phyloP scores from a whole-genome alignment of 2,888 invertebrate genomes.

The Ormyrus thymus region DNA sequence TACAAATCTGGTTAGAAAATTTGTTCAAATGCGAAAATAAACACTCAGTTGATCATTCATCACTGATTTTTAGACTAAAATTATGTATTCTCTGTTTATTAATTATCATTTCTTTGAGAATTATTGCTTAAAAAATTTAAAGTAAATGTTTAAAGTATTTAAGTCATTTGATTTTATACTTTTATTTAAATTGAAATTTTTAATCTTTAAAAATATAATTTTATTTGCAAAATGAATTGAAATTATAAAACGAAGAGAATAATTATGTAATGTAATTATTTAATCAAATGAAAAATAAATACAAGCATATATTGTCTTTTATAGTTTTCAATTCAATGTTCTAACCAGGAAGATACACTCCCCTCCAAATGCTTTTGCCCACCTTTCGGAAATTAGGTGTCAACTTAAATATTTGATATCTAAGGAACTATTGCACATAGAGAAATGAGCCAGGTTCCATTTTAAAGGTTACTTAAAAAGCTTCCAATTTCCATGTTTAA shows the following conservation, averaged over 20 bases:
- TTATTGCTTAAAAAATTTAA: too few relatives aligned
- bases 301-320: conserved; percentile 7
- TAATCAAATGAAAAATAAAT: background rate
- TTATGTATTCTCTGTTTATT: background rate
- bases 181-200: background rate
- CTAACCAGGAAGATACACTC: conserved; percentile 33
- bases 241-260: background rate
- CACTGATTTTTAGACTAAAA: background rate
- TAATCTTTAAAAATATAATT: background rate
- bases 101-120: too few relatives aligned
- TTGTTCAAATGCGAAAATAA: conserved; percentile 23
- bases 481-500: too few relatives aligned
- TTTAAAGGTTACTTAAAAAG: too few relatives aligned
- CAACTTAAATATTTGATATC: too few relatives aligned
- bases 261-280: background rate
- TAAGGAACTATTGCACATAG: too few relatives aligned
- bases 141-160: too few relatives aligned
- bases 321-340: conserved; percentile 42
- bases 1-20: conserved; percentile 42
- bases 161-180: background rate
- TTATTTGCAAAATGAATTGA: background rate
- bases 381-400: too few relatives aligned
- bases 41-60: background rate
- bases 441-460: too few relatives aligned
- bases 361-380: too few relatives aligned